Conservation (phyloP, 2,113 vertebrate genomes). For the Xenopus tropicalis region DNA sequence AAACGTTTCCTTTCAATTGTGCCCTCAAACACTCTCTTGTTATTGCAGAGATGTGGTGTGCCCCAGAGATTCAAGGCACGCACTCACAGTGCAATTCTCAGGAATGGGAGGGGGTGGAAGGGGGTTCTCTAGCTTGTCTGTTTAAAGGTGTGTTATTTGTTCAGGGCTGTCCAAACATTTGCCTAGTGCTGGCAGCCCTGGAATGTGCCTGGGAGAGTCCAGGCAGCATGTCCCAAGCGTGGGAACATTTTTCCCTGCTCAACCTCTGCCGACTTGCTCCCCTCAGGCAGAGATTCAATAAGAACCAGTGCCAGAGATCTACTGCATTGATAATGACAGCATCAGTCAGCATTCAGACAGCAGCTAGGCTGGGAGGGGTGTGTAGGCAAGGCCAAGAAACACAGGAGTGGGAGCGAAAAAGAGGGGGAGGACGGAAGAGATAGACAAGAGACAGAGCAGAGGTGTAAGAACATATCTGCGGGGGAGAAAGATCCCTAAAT, state of each 20-base stretch:
- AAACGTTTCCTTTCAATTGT: constrained; percentile 13
- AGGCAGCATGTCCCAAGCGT: constrained; percentile 78
- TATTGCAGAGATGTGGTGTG: constrained; percentile 20
- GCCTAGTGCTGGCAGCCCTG: constrained; percentile 83
- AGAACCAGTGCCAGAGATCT: constrained; percentile 87
- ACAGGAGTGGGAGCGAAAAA: constrained; percentile 24
- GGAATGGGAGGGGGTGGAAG: constrained; percentile 17
- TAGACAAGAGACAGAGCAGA: constrained; percentile 44
- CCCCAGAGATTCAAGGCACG: constrained; percentile 33
- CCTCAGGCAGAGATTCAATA: constrained; percentile 85
- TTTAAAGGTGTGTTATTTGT: constrained; percentile 97
- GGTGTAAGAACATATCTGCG: constrained; percentile 45
- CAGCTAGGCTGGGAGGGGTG: constrained; percentile 48
- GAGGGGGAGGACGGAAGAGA: constrained; percentile 25
- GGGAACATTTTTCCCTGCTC: constrained; percentile 91
- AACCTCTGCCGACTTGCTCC: constrained; percentile 80
- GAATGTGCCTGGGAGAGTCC: constrained; percentile 81
- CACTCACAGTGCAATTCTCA: constrained; percentile 31
- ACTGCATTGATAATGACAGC: constrained; percentile 84
- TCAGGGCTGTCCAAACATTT: constrained; percentile 96
- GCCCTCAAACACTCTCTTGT: constrained; percentile 28
- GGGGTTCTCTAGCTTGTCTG: constrained; percentile 76
- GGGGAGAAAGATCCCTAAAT: constrained; percentile 42
- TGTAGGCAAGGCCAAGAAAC: constrained; percentile 26
- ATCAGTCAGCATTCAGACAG: constrained; percentile 71